phyloP scores from a whole-genome alignment of 2,888 invertebrate genomes.

The Chaetogeoica ovagalla region DNA sequence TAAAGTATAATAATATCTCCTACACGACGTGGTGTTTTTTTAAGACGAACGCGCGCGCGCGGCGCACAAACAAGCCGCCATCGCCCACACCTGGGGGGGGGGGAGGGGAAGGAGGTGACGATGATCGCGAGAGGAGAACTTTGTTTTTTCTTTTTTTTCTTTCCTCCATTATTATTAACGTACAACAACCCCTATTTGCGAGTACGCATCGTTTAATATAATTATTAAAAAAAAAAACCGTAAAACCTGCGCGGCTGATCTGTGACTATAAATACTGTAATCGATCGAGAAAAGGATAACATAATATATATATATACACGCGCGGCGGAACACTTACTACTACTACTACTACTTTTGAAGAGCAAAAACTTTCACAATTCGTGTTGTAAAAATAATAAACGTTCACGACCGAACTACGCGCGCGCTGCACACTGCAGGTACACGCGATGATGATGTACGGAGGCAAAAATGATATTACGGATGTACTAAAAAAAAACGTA shows the following conservation, averaged over 20 bases:
- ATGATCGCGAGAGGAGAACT: neutral
- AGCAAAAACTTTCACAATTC: slow-evolving; percentile 30
- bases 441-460: neutral
- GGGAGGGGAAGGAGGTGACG: too few species aligned
- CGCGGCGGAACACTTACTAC: slow-evolving; percentile 12
- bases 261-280: neutral
- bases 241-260: slow-evolving; percentile 7
- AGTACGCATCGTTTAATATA: slow-evolving; percentile 1
- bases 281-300: slow-evolving; percentile 26
- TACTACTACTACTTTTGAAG: neutral
- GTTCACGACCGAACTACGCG: neutral
- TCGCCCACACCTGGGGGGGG: slow-evolving; percentile 7
- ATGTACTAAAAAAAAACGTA: neutral
- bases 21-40: slow-evolving; percentile 5
- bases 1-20: neutral
- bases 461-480: neutral
- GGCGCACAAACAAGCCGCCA: neutral
- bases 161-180: too few species aligned
- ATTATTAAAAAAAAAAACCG: slow-evolving; percentile 18
- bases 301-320: neutral
- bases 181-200: neutral
- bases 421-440: neutral
- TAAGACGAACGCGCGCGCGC: neutral
- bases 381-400: neutral
- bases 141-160: neutral